Base-by-base conservation (phyloP, 2,797 vertebrate species). In the Basileuterus tristriatus region DNA sequence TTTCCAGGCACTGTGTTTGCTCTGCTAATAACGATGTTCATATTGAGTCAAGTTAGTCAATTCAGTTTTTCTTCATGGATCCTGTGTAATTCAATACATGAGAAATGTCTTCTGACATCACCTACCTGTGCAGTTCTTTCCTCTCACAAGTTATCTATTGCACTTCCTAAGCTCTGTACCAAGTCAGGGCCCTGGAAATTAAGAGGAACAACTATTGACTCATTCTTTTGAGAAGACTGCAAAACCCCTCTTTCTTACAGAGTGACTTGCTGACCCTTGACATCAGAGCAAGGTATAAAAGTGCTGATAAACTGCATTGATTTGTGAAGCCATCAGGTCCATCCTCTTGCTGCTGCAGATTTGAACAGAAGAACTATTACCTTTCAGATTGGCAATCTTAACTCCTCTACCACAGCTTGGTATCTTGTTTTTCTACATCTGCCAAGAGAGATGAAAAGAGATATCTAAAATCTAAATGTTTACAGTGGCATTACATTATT, bases 341-440 rank as follows among this genome's bases (percentile, higher is more conserved):
- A 49, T 27, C 32, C 44, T n/a, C 74, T 59, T 67, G 47, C 30
- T 75, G 24, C 50, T 71, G 53, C 14, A 32, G 44, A 93, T 83
- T 82, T 84, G 27, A 96, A 62, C 30, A 74, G 60, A 88, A 50
- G 81, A 91, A 8, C 30, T 27, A 37, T 72, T 85, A 41, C 41
- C 18, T 79, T 87, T 68, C 75, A 60, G 49, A 78, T 19, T 58
- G 44, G 9, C 70, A 89, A 55, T 17, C 9, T 4, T 58, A 91
- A 88, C n/a, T 84, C 70, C 94, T 88, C 91, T 76, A 81, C 84
- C 44, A 87, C 65, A 93, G 78, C 59, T 55, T 83, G 92, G 81
- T 46, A 27, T 37, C 83, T 93, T 79, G 50, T 81, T 87, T 68
- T 26, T 63, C 85, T 84, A 49, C 5, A 23, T 87, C 19, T 44